Conservation (phyloP, 2,888 invertebrate species). For the Eupithecia subumbrata region DNA sequence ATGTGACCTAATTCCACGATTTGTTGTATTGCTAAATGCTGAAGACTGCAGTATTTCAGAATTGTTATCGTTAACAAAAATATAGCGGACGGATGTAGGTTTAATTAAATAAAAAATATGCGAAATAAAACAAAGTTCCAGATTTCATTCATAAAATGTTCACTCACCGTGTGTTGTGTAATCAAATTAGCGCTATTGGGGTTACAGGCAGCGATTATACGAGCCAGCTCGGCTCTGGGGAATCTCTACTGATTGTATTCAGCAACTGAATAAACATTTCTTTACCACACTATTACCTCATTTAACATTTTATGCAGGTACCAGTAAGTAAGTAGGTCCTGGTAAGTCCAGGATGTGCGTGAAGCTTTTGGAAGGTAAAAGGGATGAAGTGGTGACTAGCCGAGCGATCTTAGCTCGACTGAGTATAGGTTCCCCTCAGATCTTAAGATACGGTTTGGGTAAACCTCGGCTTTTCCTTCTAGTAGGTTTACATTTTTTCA, state of each 20-base stretch:
- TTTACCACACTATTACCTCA: slow-evolving; percentile 24
- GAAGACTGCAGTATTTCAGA: slow-evolving; percentile 53
- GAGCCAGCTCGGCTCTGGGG: slow-evolving; percentile 54
- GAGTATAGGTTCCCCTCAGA: neutral
- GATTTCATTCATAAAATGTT: slow-evolving; percentile 72
- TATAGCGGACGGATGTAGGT: slow-evolving; percentile 65
- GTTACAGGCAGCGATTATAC: slow-evolving; percentile 58
- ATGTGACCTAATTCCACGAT: slow-evolving; percentile 52
- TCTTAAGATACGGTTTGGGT: neutral
- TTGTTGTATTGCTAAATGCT: slow-evolving; percentile 52
- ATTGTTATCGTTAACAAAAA: slow-evolving; percentile 56
- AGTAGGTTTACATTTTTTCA: neutral
- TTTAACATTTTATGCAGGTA: neutral
- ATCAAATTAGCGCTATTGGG: slow-evolving; percentile 66
- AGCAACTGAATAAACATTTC: slow-evolving; percentile 28
- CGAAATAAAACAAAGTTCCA: slow-evolving; percentile 62
- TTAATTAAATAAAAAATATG: slow-evolving; percentile 64
- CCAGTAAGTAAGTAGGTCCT: neutral
- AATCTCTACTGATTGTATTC: slow-evolving; percentile 48
- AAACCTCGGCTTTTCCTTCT: neutral
- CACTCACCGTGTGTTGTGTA: slow-evolving; percentile 63
- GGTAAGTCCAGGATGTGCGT: neutral
- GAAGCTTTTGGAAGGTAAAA: neutral
- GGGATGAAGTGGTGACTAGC: neutral
- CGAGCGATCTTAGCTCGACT: neutral